Evolutionary conservation across 2,797 vertebrate genomes (phyloP), one percentile per base, ranked within the genome.

Genomic region (Tadarida brasiliensis): DNA sequence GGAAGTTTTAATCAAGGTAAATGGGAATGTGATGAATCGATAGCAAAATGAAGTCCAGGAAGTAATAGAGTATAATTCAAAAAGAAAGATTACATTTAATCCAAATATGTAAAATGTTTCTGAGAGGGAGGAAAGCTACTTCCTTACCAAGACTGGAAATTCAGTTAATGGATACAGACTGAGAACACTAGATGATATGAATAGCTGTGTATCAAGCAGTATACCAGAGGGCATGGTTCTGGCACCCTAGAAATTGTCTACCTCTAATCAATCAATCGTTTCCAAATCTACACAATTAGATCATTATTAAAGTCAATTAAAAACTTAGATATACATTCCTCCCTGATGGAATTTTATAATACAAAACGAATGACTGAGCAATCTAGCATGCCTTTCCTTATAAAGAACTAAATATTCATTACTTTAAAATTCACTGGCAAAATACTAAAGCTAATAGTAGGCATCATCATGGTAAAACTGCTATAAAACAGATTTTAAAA

Each of bases 1-100:
- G 10, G 28, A 24, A 17, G 17, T 91, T 94, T 92, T 87, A 92
- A 95, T 95, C 33, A 94, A 96, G 51, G 71, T 30, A 84, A 91
- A 91, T 95, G 83, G 70, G 81, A 78, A 35, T 81, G 7, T 49
- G 83, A 93, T 95, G 35, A 51, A 74, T 93, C 68, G 47, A 47
- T 30, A 47, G 24, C 14, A 76, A 95, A 94, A 77, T 54, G 20
- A 35, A 92, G 22, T 88, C 24, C 56, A 59, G 33, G 70, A 90
- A 71, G 5, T 71, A 87, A 47, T 17, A 87, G n/a, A 71, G 8
- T 59, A 39, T 82, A 93, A 70, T 85, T 93, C 28, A 51, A n/a
- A 90, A 86, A 82, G 30, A 51, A 92, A 91, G 3, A 20, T 82
- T 68, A 89, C 16, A 81, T 92, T 95, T 94, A 85, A 92, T 80